phyloP scores from a whole-genome alignment of 2,888 invertebrate species.

The Lasiommata megera region DNA sequence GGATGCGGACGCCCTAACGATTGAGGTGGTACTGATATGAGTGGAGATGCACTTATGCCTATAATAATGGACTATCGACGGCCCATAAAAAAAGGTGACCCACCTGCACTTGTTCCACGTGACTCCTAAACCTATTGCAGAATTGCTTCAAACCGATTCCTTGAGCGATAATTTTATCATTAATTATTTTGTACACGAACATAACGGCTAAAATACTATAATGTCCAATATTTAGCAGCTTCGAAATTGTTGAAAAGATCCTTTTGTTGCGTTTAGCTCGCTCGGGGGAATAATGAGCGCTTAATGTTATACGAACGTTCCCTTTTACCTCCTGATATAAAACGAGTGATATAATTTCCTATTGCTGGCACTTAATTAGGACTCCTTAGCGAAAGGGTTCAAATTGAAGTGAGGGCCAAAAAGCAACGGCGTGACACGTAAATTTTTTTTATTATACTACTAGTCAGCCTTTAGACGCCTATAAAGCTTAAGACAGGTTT shows the following conservation, averaged over 20 bases:
- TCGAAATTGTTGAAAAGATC: conserved; percentile 9
- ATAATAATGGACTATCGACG: too few relatives aligned
- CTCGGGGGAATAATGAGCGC: conserved; percentile 10
- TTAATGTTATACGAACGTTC: conserved; percentile 6
- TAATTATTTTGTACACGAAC: background rate
- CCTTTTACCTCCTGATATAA: conserved; percentile 1
- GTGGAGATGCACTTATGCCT: too few relatives aligned
- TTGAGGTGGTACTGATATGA: too few relatives aligned
- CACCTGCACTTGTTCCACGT: background rate
- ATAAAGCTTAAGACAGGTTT: too few relatives aligned
- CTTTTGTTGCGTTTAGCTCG: conserved; percentile 3
- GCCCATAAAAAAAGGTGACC: too few relatives aligned
- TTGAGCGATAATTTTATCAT: background rate
- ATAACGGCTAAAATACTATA: background rate
- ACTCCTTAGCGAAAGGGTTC: background rate
- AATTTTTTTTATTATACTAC: too few relatives aligned
- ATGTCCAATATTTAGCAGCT: background rate
- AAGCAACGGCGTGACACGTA: too few relatives aligned
- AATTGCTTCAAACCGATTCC: background rate
- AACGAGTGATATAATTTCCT: conserved; percentile 1
- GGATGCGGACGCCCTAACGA: too few relatives aligned
- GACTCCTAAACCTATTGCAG: background rate
- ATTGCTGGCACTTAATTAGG: background rate
- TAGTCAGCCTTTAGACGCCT: too few relatives aligned
- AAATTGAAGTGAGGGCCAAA: background rate